Conservation (phyloP, 1,140 invertebrate genomes). For the Leptinotarsa texana region DNA sequence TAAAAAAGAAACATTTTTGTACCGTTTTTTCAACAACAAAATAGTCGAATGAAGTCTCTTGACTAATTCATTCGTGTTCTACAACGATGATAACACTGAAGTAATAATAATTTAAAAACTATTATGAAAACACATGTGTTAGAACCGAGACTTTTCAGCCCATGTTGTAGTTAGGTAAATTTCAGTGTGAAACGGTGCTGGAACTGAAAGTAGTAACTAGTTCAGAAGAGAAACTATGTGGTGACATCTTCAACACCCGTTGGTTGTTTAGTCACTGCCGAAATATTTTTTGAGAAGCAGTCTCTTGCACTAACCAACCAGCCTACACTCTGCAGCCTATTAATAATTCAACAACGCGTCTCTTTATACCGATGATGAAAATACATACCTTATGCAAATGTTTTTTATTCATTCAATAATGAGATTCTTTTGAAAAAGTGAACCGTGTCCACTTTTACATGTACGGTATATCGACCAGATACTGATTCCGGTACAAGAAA, state of each 20-base stretch:
- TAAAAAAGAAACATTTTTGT: too few relatives aligned
- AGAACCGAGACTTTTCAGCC: too few relatives aligned
- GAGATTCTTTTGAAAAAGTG: slow-evolving; percentile 20
- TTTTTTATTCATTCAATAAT: slow-evolving; percentile 23
- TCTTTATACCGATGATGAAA: slow-evolving; percentile 25
- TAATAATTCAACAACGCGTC: slow-evolving; percentile 23
- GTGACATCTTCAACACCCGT: neutral
- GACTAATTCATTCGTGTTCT: too few relatives aligned
- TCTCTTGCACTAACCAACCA: slow-evolving; percentile 3
- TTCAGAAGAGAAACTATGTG: too few relatives aligned
- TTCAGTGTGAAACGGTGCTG: too few relatives aligned
- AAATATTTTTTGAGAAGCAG: slow-evolving; percentile 3
- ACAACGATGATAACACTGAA: too few relatives aligned
- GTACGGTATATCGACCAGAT: slow-evolving; percentile 19
- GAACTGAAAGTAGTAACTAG: too few relatives aligned
- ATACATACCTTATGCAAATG: slow-evolving; percentile 22
- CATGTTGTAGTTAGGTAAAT: too few relatives aligned
- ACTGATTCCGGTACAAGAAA: slow-evolving; percentile 29
- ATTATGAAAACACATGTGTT: too few relatives aligned
- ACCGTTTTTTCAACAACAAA: too few relatives aligned
- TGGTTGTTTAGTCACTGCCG: slow-evolving; percentile 4
- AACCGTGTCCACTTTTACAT: neutral
- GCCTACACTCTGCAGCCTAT: slow-evolving; percentile 12
- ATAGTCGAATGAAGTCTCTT: too few relatives aligned
- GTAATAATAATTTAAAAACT: too few relatives aligned